These are phyloP conservation scores for Himantopus leucocephalus DNA, from an alignment of 2,113 vertebrate species.

Conservation along the genomic window DNA sequence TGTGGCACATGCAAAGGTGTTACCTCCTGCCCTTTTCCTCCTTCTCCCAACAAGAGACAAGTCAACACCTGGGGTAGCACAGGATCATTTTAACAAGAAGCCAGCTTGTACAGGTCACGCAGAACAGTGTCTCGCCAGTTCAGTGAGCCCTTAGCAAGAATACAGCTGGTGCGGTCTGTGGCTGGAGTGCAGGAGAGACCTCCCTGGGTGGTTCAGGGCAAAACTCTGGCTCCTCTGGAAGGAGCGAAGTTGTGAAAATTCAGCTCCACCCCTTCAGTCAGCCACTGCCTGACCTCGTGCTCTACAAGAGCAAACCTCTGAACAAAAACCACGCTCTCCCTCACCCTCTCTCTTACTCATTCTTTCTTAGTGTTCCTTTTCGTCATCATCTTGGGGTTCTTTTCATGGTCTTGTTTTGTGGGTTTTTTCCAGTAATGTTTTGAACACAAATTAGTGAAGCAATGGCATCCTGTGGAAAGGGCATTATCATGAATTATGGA, in stretches of 20 bases:
- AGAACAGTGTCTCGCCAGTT: background rate
- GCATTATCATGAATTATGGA: constrained; percentile 40
- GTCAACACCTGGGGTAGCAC: background rate
- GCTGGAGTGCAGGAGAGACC: background rate
- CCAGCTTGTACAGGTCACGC: background rate
- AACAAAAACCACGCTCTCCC: background rate
- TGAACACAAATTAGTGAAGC: constrained; percentile 26
- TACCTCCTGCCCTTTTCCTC: background rate
- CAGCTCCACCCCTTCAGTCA: background rate
- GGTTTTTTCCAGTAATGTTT: background rate
- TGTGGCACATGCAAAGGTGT: background rate
- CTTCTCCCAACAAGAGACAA: background rate
- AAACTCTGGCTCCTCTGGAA: background rate
- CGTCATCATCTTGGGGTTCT: background rate
- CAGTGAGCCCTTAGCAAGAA: background rate
- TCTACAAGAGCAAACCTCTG: background rate
- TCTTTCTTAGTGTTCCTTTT: background rate
- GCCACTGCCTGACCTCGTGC: background rate
- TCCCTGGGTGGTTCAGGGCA: background rate
- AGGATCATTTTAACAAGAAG: background rate
- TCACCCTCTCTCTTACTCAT: background rate
- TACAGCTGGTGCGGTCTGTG: background rate
- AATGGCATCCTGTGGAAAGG: background rate
- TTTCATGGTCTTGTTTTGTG: background rate
- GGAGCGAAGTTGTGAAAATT: background rate